Evolutionary conservation across 2,113 vertebrate genomes (phyloP), one percentile per base, ranked within the genome.

Genomic region (Anolis carolinensis): DNA sequence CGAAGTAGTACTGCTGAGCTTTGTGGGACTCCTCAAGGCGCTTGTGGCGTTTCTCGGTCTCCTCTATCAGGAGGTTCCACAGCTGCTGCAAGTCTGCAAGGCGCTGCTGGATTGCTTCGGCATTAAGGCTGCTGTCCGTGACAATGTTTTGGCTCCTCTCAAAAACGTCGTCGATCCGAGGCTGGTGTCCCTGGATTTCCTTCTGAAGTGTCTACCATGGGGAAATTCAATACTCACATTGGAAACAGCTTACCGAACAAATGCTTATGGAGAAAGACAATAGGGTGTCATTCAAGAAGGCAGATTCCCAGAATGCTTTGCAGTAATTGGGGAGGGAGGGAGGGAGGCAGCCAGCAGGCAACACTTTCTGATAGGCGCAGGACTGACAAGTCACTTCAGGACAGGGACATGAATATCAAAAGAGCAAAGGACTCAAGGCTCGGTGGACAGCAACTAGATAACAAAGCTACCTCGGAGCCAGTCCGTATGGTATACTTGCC

Each of bases 1-100:
- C 98, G 0, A 99, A 99, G 95, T 99, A 99, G 93, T 99, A 99
- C 93, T 98, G 98, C 96, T 99, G 98, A 2, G 98, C 98, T 78
- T 96, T 94, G 96, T 99, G 98, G 0, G 98, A 97, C 94, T 99
- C 98, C 95, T 98, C 96, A 2, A 99, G 97, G 30, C 98, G 97
- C 86, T 90, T 89, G 87, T 98, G 98, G 34, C 98, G 96, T 25
- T 96, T 97, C 93, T 97, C 98, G 0, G 96, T 96, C 96, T 99
- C 98, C 94, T 97, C 97, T 0, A 96, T 97, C 76, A 99, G 95
- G 80, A 96, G 97, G 25, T 84, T 90, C 98, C 98, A 99, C 82
- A 99, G 96, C 91, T 95, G 93, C 93, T 97, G 96, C 88, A 99
- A 92, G 87, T 98, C 96, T 0, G 95, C 93, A 0, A 98, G 97